Evolutionary conservation across 92 coral and sea anemone genomes (phyloP).

Genomic region (Epizoanthus illoricatus): DNA sequence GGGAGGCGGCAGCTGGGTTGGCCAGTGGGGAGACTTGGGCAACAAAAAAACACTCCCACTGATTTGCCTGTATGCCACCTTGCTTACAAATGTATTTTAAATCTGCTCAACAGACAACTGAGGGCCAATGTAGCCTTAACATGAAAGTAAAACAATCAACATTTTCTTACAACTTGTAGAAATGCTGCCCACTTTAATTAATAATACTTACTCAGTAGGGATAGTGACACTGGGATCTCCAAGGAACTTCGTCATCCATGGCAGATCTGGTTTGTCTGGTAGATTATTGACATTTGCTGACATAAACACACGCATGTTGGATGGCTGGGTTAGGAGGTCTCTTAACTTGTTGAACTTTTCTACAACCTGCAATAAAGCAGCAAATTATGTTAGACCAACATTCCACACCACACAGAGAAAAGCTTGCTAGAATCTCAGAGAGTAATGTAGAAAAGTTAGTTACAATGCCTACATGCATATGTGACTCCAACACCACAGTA

Average conservation of each 20-base stretch:
- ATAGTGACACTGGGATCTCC: slow-evolving; percentile 47
- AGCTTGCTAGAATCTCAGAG: no score
- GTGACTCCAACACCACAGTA: no score
- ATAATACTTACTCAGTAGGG: slow-evolving; percentile 63
- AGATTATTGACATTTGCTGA: slow-evolving; percentile 82
- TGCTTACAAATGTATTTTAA: no score
- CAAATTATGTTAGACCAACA: neutral
- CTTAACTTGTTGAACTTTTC: slow-evolving; percentile 70
- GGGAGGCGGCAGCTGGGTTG: neutral
- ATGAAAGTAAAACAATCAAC: neutral
- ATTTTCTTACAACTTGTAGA: neutral
- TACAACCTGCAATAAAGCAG: slow-evolving; percentile 60
- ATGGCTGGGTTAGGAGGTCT: slow-evolving; percentile 67
- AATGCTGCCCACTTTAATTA: neutral
- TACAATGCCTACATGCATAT: no score
- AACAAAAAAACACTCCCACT: neutral
- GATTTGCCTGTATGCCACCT: no score
- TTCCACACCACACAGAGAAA: neutral
- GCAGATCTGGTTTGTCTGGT: slow-evolving; percentile 67
- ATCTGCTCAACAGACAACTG: no score
- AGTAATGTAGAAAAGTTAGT: no score
- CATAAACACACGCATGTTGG: slow-evolving; percentile 83
- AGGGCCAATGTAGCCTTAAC: neutral
- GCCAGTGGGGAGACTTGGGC: neutral
- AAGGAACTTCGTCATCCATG: slow-evolving; percentile 73